These are phyloP conservation scores for Thripadectes ignobilis DNA, from an alignment of 2,797 vertebrate genomes.

Conservation along the genomic window DNA sequence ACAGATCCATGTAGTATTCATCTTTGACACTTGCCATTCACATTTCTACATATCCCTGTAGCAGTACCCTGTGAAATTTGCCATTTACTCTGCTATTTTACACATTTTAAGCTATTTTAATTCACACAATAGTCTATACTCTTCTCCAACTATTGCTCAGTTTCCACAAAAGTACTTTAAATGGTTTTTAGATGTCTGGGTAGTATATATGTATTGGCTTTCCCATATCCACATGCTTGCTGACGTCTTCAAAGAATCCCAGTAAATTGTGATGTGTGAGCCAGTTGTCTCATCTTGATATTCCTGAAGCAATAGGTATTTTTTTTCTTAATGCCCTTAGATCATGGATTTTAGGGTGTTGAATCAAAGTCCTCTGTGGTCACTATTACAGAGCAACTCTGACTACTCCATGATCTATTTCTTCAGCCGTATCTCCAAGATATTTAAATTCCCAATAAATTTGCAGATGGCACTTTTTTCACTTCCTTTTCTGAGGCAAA, in stretches of 20 bases:
- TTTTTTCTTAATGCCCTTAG: not conserved
- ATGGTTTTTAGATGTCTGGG: not conserved
- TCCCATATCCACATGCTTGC: not conserved
- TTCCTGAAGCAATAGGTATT: not conserved
- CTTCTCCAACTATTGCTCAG: not conserved
- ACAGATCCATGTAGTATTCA: not conserved
- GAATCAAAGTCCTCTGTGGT: not conserved
- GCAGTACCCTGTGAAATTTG: not conserved
- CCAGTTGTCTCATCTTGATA: not conserved
- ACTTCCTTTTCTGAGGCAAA: slow-evolving; percentile 66
- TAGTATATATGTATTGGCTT: not conserved
- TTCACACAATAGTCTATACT: not conserved
- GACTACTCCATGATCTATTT: not conserved
- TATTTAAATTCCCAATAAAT: slow-evolving; percentile 59
- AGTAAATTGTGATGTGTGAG: not conserved
- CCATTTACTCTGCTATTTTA: not conserved
- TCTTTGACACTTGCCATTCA: not conserved
- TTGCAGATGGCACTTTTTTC: slow-evolving; percentile 69
- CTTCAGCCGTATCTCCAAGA: slow-evolving; percentile 30
- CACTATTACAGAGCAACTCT: not conserved
- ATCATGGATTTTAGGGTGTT: not conserved
- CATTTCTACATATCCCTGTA: not conserved
- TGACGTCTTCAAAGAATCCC: not conserved
- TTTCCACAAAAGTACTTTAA: not conserved
- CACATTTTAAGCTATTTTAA: not conserved